These are phyloP conservation scores for Acanthosoma haemorrhoidale DNA, from an alignment of 2,888 invertebrate species.

Conservation along the genomic window DNA sequence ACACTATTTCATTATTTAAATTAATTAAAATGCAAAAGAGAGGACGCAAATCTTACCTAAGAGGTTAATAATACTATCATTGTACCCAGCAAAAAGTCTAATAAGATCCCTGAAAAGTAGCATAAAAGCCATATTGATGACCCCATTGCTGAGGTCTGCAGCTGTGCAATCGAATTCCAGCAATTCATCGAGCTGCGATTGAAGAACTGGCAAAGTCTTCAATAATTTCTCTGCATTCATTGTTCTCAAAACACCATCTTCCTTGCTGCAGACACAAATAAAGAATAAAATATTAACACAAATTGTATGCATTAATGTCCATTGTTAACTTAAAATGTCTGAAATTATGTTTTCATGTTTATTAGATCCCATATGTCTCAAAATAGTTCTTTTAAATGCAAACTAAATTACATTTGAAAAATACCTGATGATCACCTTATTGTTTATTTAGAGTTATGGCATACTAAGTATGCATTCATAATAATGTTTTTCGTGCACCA, in stretches of 20 bases:
- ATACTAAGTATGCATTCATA: too few species aligned
- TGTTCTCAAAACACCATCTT: constrained; percentile 91
- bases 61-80: constrained; percentile 97
- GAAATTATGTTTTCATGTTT: not conserved
- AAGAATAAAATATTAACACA: not conserved
- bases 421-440: too few species aligned
- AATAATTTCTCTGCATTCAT: constrained; percentile 96
- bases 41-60: constrained; percentile 57
- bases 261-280: constrained; percentile 62
- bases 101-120: constrained; percentile 98
- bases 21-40: too few species aligned
- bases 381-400: not conserved
- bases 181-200: constrained; percentile 89
- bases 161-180: constrained; percentile 96
- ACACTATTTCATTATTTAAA: too few species aligned
- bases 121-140: constrained; percentile 99
- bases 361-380: not conserved
- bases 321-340: not conserved
- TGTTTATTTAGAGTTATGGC: too few species aligned
- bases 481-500: too few species aligned
- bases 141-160: constrained; percentile 95
- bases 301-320: too few species aligned
- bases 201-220: constrained; percentile 92
- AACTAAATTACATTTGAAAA: not conserved
- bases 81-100: constrained; percentile 97